Evolutionary conservation across 2,797 vertebrate genomes (phyloP).

Genomic region (Helarctos malayanus): DNA sequence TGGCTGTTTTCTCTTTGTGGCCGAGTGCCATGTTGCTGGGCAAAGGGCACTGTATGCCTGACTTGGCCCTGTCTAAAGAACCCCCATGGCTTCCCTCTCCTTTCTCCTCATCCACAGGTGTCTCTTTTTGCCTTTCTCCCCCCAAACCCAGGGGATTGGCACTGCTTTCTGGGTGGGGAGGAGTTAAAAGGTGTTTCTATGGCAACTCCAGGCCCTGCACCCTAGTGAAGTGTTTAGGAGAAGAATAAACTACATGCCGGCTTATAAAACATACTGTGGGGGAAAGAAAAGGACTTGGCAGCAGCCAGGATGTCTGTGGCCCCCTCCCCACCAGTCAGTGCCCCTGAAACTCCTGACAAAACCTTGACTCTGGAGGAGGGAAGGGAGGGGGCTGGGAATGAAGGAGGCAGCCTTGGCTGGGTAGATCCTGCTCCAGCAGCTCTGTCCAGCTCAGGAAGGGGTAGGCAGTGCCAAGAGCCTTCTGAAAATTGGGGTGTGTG

Average conservation of each 20-base stretch:
- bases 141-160: conserved; percentile 45
- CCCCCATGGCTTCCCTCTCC: background rate
- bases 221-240: conserved; percentile 87
- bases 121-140: conserved; percentile 26
- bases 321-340: background rate
- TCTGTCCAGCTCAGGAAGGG: conserved; percentile 55
- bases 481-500: conserved; percentile 59
- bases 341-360: conserved; percentile 85
- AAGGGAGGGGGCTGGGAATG: conserved; percentile 53
- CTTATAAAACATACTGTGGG: conserved; percentile 88
- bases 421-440: conserved; percentile 77
- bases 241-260: conserved; percentile 89
- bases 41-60: background rate
- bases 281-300: conserved; percentile 86
- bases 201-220: conserved; percentile 89
- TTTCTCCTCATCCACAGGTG: conserved; percentile 61
- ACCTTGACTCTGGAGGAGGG: conserved; percentile 83
- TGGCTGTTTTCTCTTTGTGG: background rate
- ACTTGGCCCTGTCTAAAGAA: background rate
- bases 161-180: conserved; percentile 79
- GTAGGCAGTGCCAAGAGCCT: conserved; percentile 81
- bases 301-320: conserved; percentile 54
- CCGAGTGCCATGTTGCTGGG: background rate
- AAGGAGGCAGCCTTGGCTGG: conserved; percentile 66
- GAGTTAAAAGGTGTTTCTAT: conserved; percentile 92